Percentiles rank a stretch among this genome's conserved stretches.
Conservation (phyloP, 2,113 vertebrate species). For the Ceuthmochares aereus region DNA sequence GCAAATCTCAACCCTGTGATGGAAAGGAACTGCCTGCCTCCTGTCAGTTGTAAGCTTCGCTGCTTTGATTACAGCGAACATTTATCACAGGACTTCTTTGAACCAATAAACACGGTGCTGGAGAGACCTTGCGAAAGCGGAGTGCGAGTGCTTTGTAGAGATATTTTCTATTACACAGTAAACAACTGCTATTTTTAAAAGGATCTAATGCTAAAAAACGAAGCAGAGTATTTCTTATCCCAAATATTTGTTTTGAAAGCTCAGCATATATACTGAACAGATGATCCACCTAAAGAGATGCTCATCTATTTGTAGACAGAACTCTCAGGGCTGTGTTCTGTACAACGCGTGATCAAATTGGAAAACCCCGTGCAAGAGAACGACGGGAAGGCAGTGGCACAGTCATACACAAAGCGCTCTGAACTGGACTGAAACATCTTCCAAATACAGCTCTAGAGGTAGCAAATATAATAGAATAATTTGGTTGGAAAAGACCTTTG, state of each 20-base stretch:
- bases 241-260: neutral
- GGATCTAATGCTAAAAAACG: neutral
- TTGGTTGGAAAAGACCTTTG: too few species aligned
- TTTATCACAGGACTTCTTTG: neutral
- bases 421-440: neutral
- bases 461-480: neutral
- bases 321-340: neutral
- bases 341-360: neutral
- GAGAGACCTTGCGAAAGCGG: neutral
- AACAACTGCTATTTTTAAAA: neutral
- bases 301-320: neutral
- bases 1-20: neutral
- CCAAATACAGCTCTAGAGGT: neutral
- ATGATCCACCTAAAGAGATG: neutral
- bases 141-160: neutral
- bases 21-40: neutral
- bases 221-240: neutral
- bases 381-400: accelerated
- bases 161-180: neutral
- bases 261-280: neutral
- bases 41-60: neutral
- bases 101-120: neutral
- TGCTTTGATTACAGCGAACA: neutral
- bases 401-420: neutral
- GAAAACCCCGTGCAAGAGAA: neutral